Evolutionary conservation across 2,113 vertebrate genomes (phyloP), one percentile per base, ranked within the genome.

Genomic region (Atlantisia rogersi): DNA sequence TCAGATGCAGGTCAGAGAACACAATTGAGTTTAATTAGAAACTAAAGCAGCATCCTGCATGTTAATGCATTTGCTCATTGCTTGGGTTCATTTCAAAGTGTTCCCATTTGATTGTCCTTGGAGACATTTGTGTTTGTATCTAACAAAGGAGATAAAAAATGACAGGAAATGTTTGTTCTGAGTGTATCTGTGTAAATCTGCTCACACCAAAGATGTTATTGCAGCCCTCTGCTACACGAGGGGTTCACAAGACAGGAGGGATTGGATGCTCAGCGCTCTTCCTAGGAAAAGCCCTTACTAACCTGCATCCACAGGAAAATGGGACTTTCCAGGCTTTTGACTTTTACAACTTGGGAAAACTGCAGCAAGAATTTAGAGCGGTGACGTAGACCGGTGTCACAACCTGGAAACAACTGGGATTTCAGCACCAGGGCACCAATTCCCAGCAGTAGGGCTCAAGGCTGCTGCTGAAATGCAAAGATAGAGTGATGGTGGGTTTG

Each of bases 161-260:
- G 92, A 94, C 91, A 96, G 97, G 97, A 97, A 97, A 97, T 97
- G 91, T 97, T 96, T 97, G 90, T 77, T 97, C 90, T 88, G 96
- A 92, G 96, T 95, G 95, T 96, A 96, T 97, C 95, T 89, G 86
- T 91, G 88, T 94, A 94, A 97, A 89, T 91, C 91, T 94, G 90
- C 82, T 88, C 53, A 52, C 91, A 92, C 83, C 64, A 94, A 86
- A 90, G 82, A 89, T 84, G 79, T 96, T 94, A 94, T 56, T 96
- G 94, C 67, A 92, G 91, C 29, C 60, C 19, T 80, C 44, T 26
- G 22, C 68, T 58, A 74, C 26, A 65, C 84, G 32, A 44, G 42
- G 82, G 91, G 88, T 35, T 96, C 29, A 58, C 0, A 15, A 67
- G 78, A 65, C 56, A 74, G 67, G 75, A 94, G 77, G 15, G 17